A percentile compares a stretch with the other conserved stretches of the same genome.
Evolutionary conservation across 2,113 vertebrate genomes (phyloP).

Genomic region (Psilopsiagon aurifrons): DNA sequence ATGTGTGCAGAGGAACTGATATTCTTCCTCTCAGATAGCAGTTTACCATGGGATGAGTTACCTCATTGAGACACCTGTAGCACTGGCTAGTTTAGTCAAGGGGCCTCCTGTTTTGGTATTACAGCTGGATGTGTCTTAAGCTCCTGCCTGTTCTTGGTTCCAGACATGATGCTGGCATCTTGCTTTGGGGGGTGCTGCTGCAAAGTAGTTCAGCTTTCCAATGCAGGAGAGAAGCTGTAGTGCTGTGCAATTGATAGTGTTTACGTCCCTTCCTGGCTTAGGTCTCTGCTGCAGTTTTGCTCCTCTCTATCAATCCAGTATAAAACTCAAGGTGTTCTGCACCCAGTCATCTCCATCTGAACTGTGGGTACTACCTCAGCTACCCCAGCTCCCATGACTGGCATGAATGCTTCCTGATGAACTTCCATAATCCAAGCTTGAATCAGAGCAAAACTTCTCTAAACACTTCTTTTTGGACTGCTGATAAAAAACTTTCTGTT

Average conservation of each 20-base stretch:
- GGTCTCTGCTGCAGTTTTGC: rapidly evolving
- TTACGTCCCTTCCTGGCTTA: background rate
- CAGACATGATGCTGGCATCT: background rate
- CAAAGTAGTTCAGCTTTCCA: background rate
- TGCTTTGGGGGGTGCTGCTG: background rate
- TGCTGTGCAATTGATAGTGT: background rate
- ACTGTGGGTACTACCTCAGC: constrained; percentile 96
- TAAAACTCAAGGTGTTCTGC: background rate
- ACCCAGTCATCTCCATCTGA: constrained; percentile 81
- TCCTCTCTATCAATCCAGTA: rapidly evolving
- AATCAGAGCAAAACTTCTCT: constrained; percentile 89
- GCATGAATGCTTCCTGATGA: constrained; percentile 90
- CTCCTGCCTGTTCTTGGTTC: background rate
- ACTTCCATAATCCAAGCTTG: constrained; percentile 92
- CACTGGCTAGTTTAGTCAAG: background rate
- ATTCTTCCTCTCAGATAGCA: background rate
- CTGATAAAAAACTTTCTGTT: constrained; percentile 70
- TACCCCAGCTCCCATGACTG: constrained; percentile 95
- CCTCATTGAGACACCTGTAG: background rate
- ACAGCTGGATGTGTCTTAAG: background rate
- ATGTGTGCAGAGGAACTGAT: background rate
- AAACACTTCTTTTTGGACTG: constrained; percentile 77
- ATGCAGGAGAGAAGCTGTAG: background rate
- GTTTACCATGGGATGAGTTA: background rate
- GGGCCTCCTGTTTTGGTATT: background rate